Conservation (phyloP, 2,888 invertebrate genomes). For the Andrena marginata region DNA sequence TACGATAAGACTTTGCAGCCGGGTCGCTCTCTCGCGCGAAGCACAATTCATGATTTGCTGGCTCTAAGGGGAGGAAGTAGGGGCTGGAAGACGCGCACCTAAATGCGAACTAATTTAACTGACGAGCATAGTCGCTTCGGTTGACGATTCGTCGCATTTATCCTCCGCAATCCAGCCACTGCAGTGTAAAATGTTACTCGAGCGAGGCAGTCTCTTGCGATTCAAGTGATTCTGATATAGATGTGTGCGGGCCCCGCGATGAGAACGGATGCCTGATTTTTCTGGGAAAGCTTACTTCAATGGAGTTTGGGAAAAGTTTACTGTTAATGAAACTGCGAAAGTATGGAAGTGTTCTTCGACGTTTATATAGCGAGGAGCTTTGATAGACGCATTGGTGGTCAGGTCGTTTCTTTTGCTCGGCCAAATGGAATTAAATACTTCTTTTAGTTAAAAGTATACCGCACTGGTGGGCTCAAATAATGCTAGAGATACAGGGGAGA, state of each 20-base stretch:
- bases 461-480: too few relatives aligned
- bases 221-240: background rate
- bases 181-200: background rate
- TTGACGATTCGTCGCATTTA: slow-evolving; percentile 35
- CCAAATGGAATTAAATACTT: too few relatives aligned
- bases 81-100: slow-evolving; percentile 32
- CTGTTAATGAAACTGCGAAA: background rate
- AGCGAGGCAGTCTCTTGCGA: background rate
- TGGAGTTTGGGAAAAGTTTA: background rate
- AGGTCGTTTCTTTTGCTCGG: too few relatives aligned
- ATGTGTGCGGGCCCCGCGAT: background rate
- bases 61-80: slow-evolving; percentile 1
- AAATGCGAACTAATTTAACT: slow-evolving; percentile 64
- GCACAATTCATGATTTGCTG: slow-evolving; percentile 62
- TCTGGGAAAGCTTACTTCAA: background rate
- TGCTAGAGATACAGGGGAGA: too few relatives aligned
- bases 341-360: background rate
- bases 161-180: slow-evolving; percentile 14
- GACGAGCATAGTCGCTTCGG: slow-evolving; percentile 31
- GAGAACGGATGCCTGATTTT: background rate
- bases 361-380: too few relatives aligned
- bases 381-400: too few relatives aligned
- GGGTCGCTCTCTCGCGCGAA: slow-evolving; percentile 46
- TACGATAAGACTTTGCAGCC: slow-evolving; percentile 70
- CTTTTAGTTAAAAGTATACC: too few relatives aligned